Base-by-base conservation (phyloP, 2,888 invertebrate species). In the Nomada flava region DNA sequence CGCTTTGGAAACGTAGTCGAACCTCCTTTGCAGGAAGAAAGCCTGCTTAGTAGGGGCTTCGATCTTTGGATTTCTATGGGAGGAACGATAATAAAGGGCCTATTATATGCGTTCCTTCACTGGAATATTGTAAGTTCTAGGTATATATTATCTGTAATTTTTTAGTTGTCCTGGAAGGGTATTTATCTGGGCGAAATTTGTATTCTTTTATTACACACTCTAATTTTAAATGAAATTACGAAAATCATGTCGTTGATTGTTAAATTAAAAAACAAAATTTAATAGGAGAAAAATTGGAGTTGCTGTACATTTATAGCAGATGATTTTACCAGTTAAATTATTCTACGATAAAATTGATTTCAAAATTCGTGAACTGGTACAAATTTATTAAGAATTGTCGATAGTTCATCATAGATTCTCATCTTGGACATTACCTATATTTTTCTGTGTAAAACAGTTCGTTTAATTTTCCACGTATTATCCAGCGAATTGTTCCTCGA, bases 1-100 rank as follows among this genome's bases (percentile, higher is more conserved):
- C 85, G 84, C 85, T 91, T 88, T 82, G 68, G 83, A 78, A 84
- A 84, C 82, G 78, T 73, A 72, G 74, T 63, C 81, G 75, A 81
- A 71, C 78, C 74, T 83, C 62, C 82, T 77, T 85, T 79, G 72
- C 53, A 36, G 73, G 57, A 68, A 59, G 57, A 50, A 63, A 57
- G 55, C 47, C 47, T 47, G 15, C 23, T 55, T n/a, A 9, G 42
- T 65, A 67, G 53, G 82, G 65, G 20, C 55, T 47, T 76, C 63
- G n/a, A 36, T 67, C 15, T 50, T 7, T 2, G 20, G 62, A 26
- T 47, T 68, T 42, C 44, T 23, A 50, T n/a, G 42, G 44, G 29
- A 15, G 59, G 44, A 52, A 59, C 47, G 13, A 65, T 47, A 23
- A 57, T 47, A 15, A 47, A 57, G 18, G 18, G 57, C 23, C 20